Base-by-base conservation (phyloP, 2,888 invertebrate species). In the Minunthozetes semirufus region DNA sequence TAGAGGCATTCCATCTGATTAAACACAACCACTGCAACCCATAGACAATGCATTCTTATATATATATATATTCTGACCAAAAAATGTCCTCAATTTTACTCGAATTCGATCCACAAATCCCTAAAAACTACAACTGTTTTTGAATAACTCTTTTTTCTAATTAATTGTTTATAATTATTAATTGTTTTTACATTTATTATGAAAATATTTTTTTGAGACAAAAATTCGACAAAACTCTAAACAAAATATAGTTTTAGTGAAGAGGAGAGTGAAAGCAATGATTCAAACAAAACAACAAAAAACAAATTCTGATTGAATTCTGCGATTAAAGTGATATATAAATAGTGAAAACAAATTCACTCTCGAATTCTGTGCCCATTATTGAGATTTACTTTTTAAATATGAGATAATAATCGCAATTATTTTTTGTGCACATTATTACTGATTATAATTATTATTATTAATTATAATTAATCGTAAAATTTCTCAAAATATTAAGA, bases 351-450 rank as follows among this genome's bases (percentile, higher is more conserved):
- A 38, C 19, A 38, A 19, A 19, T 42, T 38, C 66, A 38, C 66
- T 66, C 66, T 63, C 63, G 63, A 42, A 42, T 66, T 38, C 42
- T 66, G 66, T 66, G 66, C 66, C 66, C 66, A 66, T 66, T 42
- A 66, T 22, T 66, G 38, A 38, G 38, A 66, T 66, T 19, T 66
- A 66, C 66, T 66, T 66, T 66, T 42, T 38, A 66, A 66, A 15
- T 15, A n/a, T 22, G 15, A 15, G 27, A 11, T 22, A 59, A 59
- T 59, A 59, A 59, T 59, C 15, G 59, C 11, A 66, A 27, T 63
- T 66, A 42, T 42, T 66, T 66, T 66, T 29, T 15, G 63, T 33
- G 33, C 63, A 63, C 63, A 63, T 42, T 50, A 50, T 50, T n/a
- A 19, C 42, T 19, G 2, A 19, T 50, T 42, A 42, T 13, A 9